Conservation (phyloP, 2,797 vertebrate genomes). For the Catharus ustulatus region DNA sequence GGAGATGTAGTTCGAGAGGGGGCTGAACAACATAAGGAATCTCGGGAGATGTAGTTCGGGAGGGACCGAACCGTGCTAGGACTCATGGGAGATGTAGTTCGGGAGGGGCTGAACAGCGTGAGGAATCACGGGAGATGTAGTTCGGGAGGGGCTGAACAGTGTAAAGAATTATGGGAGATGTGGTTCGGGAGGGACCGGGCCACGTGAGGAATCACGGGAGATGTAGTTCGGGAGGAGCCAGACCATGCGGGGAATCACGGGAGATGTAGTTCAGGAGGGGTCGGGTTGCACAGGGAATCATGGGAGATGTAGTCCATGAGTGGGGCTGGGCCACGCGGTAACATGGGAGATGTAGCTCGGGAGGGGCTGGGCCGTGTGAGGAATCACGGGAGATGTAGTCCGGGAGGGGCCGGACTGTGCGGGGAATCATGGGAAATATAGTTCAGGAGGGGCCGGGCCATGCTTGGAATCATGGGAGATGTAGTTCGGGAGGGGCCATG, state of each 20-base stretch:
- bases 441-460: too few relatives aligned
- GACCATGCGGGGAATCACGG: too few relatives aligned
- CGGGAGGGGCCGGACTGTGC: too few relatives aligned
- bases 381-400: too few relatives aligned
- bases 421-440: too few relatives aligned
- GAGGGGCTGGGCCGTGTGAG: rapidly evolving
- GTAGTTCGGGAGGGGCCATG: too few relatives aligned
- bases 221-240: not conserved
- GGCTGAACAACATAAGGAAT: rapidly evolving
- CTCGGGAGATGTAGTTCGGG: not conserved
- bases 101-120: rapidly evolving
- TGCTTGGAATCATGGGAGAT: too few relatives aligned
- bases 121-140: not conserved
- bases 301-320: not conserved
- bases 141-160: too few relatives aligned
- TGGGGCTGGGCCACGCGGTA: rapidly evolving
- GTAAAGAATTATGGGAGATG: not conserved
- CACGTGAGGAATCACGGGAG: not conserved
- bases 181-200: not conserved
- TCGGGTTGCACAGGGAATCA: not conserved
- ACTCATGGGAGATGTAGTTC: not conserved
- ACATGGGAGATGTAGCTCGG: not conserved
- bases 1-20: not conserved
- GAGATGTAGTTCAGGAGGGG: too few relatives aligned
- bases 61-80: too few relatives aligned